Percentiles rank a stretch among this genome's conserved stretches.
These are phyloP conservation scores for Rhagonycha fulva DNA, from an alignment of 2,888 invertebrate genomes.

Conservation along the genomic window DNA sequence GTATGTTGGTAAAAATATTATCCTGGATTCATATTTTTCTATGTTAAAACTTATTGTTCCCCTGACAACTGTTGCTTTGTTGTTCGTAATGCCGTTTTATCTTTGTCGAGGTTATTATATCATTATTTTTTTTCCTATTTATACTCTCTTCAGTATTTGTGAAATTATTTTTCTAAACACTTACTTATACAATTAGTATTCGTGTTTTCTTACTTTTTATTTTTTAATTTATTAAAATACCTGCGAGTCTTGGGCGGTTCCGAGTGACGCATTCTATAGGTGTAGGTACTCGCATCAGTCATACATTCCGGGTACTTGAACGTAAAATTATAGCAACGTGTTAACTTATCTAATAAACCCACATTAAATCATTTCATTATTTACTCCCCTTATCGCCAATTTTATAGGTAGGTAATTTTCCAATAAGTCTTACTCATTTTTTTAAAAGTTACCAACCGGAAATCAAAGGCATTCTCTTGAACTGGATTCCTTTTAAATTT, in stretches of 20 bases:
- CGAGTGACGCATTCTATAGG: conserved; percentile 1
- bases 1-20: background rate
- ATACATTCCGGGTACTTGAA: background rate
- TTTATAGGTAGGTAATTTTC: background rate
- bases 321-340: background rate
- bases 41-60: background rate
- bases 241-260: background rate
- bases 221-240: background rate
- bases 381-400: background rate
- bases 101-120: background rate
- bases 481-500: background rate
- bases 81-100: background rate
- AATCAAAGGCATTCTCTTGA: background rate
- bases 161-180: background rate
- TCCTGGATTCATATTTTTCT: background rate
- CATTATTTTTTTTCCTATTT: background rate
- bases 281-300: background rate
- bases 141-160: background rate
- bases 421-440: background rate
- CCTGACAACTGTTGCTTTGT: conserved; percentile 1
- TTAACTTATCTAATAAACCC: background rate
- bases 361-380: background rate
- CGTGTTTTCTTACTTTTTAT: background rate
- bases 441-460: background rate
- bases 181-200: background rate